Conservation (phyloP, 2,113 vertebrate species). For the Garra rufa region DNA sequence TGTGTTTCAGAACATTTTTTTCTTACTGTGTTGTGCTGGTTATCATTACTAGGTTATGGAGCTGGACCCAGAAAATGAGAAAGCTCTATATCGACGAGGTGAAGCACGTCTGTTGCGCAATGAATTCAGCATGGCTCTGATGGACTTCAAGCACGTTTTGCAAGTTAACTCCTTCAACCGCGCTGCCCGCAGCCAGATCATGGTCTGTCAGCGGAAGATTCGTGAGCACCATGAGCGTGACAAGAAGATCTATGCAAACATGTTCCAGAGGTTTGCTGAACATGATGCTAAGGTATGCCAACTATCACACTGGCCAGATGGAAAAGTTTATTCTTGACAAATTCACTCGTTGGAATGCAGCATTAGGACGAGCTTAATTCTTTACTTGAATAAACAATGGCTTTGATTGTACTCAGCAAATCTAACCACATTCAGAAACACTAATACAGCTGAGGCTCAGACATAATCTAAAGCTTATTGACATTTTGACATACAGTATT, state of each 20-base stretch:
- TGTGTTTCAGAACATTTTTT: too few species aligned
- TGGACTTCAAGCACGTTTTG: constrained; percentile 89
- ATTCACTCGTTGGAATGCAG: not conserved
- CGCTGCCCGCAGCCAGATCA: constrained; percentile 86
- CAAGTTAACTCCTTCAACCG: constrained; percentile 89
- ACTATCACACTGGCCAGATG: constrained; percentile 33
- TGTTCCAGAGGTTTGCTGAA: constrained; percentile 97
- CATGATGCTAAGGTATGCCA: constrained; percentile 85
- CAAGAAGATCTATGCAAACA: constrained; percentile 92
- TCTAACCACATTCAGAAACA: not conserved
- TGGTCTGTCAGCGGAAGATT: constrained; percentile 86
- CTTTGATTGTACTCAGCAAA: constrained; percentile 2
- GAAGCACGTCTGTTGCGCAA: constrained; percentile 89
- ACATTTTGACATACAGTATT: constrained; percentile 14
- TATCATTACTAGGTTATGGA: constrained; percentile 82
- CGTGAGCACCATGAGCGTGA: constrained; percentile 92
- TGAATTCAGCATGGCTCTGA: constrained; percentile 87
- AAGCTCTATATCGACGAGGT: constrained; percentile 89
- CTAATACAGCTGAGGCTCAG: constrained; percentile 7
- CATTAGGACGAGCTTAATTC: constrained; percentile 6
- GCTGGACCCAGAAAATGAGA: constrained; percentile 88
- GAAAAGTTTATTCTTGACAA: not conserved
- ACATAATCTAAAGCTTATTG: not conserved
- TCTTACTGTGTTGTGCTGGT: not conserved
- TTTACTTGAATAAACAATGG: constrained; percentile 14